phyloP scores from a whole-genome alignment of 2,113 vertebrate genomes.

The Plecotus auritus region DNA sequence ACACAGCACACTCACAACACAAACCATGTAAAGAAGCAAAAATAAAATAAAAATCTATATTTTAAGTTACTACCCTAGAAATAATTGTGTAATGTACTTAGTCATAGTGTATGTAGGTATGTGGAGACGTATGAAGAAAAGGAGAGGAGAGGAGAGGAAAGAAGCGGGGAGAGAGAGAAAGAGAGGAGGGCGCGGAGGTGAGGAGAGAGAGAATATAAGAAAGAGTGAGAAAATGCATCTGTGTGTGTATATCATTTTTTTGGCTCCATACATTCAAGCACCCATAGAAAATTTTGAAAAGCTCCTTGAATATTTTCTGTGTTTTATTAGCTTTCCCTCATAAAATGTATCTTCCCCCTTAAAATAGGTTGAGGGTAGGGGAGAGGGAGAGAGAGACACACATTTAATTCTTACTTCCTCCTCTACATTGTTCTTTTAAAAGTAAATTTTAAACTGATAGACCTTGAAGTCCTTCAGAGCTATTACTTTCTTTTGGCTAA shows the following conservation, averaged over 20 bases:
- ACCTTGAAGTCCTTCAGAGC: slow-evolving; percentile 63
- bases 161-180: too few relatives aligned
- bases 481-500: slow-evolving; percentile 70
- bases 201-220: not conserved
- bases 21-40: not conserved
- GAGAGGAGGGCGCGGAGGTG: too few relatives aligned
- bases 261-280: not conserved
- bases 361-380: slow-evolving; percentile 1
- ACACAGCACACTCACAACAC: not conserved
- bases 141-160: too few relatives aligned
- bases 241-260: not conserved
- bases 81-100: not conserved
- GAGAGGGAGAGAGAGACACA: not conserved
- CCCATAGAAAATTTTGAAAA: not conserved
- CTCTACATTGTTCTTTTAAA: slow-evolving; percentile 50
- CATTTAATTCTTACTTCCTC: slow-evolving; percentile 41
- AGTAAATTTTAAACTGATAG: slow-evolving; percentile 54
- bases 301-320: not conserved
- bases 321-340: not conserved
- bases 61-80: not conserved
- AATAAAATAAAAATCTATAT: not conserved
- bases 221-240: not conserved
- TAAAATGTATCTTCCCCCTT: slow-evolving; percentile 6
- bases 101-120: not conserved
- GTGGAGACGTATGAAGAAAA: not conserved